Base-by-base conservation (phyloP, 2,797 vertebrate genomes). In the Oophaga sylvatica region DNA sequence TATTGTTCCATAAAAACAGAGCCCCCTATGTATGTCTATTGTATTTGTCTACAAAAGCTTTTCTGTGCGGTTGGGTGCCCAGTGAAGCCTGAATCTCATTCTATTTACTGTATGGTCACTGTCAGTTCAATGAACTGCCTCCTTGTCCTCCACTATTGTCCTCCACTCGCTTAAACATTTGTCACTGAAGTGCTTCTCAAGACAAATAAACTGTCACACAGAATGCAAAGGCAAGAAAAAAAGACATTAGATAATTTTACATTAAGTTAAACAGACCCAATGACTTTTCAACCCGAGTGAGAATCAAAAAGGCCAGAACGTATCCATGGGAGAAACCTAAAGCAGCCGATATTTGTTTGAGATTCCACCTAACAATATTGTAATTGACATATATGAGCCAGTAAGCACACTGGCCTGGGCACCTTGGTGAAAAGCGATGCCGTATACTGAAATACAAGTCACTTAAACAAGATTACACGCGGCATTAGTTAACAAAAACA, bases 21-120 rank as follows among this genome's bases (percentile, higher is more conserved):
- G 92, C 91, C 93, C 65, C 93, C 93, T 94, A 95, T 93, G 92
- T 92, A 93, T 93, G 90, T 86, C 94, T 90, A 94, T 95, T 95
- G 95, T 95, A 92, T 90, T 91, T 90, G 91, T 91, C 87, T 91
- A 95, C 95, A 95, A 95, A 96, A 94, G 94, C 91, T 77, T 93
- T 91, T 92, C 93, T 94, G 91, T 92, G 93, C 8, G 92, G 92
- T 94, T 91, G 93, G 93, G 91, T 93, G 94, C 93, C 91, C 93
- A 94, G 93, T 93, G 95, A 93, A 95, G 94, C 94, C 92, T 94
- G 93, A 95, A 94, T 93, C 92, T 94, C 90, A 93, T 91, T 93
- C 95, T 95, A 93, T 95, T 94, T 96, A 96, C 95, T 96, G 95
- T 96, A 96, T 95, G 94, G 94, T 95, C 95, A 95, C 95, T 95